A percentile compares a stretch with the other conserved stretches of the same genome.
Conservation (phyloP, 1,140 invertebrate species). For the Papilio helenus region DNA sequence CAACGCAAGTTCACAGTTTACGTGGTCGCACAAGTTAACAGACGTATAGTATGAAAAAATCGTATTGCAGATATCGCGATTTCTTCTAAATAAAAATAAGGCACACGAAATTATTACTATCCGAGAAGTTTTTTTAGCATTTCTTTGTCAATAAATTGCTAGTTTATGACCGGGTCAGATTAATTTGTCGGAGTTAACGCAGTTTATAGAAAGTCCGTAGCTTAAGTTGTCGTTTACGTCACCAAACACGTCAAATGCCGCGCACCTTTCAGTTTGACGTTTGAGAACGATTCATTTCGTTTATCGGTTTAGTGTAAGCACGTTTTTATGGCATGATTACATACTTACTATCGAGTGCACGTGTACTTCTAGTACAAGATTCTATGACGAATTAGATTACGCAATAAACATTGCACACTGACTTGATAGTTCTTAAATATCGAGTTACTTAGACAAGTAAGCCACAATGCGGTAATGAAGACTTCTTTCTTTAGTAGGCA, state of each 20-base stretch:
- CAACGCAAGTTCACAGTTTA: not conserved
- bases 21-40: not conserved
- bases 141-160: too few relatives aligned
- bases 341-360: not conserved
- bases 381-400: not conserved
- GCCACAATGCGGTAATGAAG: too few relatives aligned
- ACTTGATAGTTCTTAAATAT: not conserved
- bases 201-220: not conserved
- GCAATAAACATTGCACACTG: not conserved
- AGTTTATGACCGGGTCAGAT: too few relatives aligned
- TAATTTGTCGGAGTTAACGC: too few relatives aligned
- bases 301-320: not conserved
- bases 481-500: too few relatives aligned
- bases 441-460: too few relatives aligned
- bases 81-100: too few relatives aligned
- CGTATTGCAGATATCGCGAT: too few relatives aligned
- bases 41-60: not conserved
- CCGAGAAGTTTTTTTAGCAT: too few relatives aligned
- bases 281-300: not conserved
- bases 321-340: constrained; percentile 8
- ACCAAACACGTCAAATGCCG: not conserved
- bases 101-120: too few relatives aligned
- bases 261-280: not conserved
- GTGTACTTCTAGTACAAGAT: not conserved
- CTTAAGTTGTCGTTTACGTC: not conserved